A percentile compares a stretch with the other conserved stretches of the same genome.
phyloP scores from a whole-genome alignment of 2,797 vertebrate genomes.

The Sphaeramia orbicularis region DNA sequence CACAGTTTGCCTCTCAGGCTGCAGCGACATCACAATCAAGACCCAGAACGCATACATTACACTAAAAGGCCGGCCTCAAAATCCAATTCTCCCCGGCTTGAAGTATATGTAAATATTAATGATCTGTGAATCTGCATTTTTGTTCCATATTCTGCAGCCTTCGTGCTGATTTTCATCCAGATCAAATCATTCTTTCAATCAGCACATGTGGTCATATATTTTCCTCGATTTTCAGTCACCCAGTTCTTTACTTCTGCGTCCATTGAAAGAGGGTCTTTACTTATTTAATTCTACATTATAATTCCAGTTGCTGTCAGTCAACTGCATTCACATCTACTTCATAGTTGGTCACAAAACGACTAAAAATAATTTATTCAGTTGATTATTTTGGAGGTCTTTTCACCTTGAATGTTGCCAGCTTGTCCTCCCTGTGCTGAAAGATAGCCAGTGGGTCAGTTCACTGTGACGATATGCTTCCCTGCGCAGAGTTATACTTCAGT shows the following conservation, averaged over 20 bases:
- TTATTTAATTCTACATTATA: too few relatives aligned
- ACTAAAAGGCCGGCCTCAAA: slow-evolving; percentile 72
- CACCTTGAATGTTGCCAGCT: slow-evolving; percentile 52
- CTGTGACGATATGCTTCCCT: slow-evolving; percentile 69
- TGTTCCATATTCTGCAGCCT: slow-evolving; percentile 60
- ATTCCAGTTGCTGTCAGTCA: too few relatives aligned
- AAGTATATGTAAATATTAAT: slow-evolving; percentile 83
- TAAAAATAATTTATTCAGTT: slow-evolving; percentile 19
- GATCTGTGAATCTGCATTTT: slow-evolving; percentile 74
- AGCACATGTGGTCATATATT: slow-evolving; percentile 9
- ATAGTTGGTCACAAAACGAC: slow-evolving; percentile 12
- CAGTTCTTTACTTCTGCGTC: too few relatives aligned
- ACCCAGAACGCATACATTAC: slow-evolving; percentile 78
- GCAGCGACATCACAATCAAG: slow-evolving; percentile 69
- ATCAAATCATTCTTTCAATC: slow-evolving; percentile 41
- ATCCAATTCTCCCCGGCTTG: slow-evolving; percentile 73
- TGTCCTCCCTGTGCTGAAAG: slow-evolving; percentile 63
- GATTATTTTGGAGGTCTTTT: slow-evolving; percentile 51
- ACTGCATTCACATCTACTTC: neutral
- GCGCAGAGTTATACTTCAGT: slow-evolving; percentile 74
- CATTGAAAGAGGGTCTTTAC: too few relatives aligned
- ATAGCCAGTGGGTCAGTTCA: slow-evolving; percentile 60
- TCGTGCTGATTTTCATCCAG: slow-evolving; percentile 55
- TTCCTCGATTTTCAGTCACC: slow-evolving; percentile 33
- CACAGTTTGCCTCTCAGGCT: slow-evolving; percentile 71